Evolutionary conservation across 2,888 invertebrate species (phyloP).

Genomic region (Phasia obesa): DNA sequence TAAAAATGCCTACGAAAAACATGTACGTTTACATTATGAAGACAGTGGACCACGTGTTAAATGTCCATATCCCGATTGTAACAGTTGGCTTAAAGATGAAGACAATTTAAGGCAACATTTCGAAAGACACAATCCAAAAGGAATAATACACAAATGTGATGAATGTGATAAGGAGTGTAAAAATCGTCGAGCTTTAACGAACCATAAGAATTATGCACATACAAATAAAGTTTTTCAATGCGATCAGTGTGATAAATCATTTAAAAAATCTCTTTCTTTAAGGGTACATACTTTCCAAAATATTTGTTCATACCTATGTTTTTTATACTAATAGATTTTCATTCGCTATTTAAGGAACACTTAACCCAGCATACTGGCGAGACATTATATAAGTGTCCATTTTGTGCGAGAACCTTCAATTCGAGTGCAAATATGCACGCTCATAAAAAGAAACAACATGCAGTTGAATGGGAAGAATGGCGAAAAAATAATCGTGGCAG

Average conservation of each 20-base stretch:
- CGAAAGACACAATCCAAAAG: conserved; percentile 77
- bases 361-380: conserved; percentile 81
- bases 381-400: conserved; percentile 80
- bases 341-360: conserved; percentile 76
- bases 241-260: conserved; percentile 81
- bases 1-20: conserved; percentile 79
- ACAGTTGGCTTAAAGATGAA: conserved; percentile 81
- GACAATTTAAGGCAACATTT: conserved; percentile 80
- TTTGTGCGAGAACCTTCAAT: conserved; percentile 81
- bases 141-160: conserved; percentile 73
- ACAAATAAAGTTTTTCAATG: conserved; percentile 76
- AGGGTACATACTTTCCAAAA: conserved; percentile 73
- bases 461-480: conserved; percentile 79
- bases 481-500: conserved; percentile 79
- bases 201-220: conserved; percentile 81
- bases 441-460: conserved; percentile 81
- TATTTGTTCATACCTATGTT: neutral
- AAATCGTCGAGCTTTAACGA: conserved; percentile 79
- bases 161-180: conserved; percentile 80
- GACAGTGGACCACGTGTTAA: conserved; percentile 79
- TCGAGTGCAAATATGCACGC: conserved; percentile 82
- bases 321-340: neutral
- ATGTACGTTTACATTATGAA: conserved; percentile 80
- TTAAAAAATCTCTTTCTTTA: conserved; percentile 80
- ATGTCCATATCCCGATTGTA: conserved; percentile 80